These are phyloP conservation scores for Capitella teleta DNA, from an alignment of 1,140 invertebrate species.

Conservation along the genomic window DNA sequence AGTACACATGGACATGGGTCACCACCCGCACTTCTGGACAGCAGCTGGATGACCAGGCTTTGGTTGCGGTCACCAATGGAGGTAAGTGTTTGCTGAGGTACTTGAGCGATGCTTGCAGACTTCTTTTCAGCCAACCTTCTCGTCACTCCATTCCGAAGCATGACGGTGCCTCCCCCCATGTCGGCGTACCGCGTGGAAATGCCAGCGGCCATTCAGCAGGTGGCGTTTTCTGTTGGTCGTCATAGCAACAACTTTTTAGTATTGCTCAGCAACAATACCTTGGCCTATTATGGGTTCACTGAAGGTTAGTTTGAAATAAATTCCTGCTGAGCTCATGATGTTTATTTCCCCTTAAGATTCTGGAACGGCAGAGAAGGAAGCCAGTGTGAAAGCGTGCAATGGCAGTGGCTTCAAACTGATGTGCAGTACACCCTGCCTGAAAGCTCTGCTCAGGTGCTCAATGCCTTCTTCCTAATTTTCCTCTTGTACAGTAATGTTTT, in stretches of 20 bases:
- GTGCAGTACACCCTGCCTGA: no score
- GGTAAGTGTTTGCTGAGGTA: constrained; percentile 24
- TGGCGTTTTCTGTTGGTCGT: constrained; percentile 48
- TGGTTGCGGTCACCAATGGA: constrained; percentile 69
- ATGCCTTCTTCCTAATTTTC: no score
- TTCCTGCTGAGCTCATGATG: no score
- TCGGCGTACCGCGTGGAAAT: constrained; percentile 51
- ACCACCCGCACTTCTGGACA: constrained; percentile 48
- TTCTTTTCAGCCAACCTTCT: constrained; percentile 47
- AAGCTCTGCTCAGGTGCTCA: no score
- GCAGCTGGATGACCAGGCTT: constrained; percentile 28
- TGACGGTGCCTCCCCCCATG: constrained; percentile 74
- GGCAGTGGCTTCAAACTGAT: no score
- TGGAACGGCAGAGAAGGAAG: no score
- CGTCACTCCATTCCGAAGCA: constrained; percentile 59
- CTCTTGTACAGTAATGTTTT: no score
- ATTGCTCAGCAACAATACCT: constrained; percentile 2
- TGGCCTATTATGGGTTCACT: not conserved
- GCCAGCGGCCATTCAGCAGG: constrained; percentile 47
- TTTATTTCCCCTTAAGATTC: no score
- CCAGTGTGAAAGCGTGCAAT: no score
- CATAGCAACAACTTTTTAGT: constrained; percentile 20
- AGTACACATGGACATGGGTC: constrained; percentile 54
- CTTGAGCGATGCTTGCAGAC: not conserved
- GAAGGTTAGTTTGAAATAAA: constrained; percentile 6